phyloP scores from a whole-genome alignment of 2,888 invertebrate species.

The Drosophila anomalata region DNA sequence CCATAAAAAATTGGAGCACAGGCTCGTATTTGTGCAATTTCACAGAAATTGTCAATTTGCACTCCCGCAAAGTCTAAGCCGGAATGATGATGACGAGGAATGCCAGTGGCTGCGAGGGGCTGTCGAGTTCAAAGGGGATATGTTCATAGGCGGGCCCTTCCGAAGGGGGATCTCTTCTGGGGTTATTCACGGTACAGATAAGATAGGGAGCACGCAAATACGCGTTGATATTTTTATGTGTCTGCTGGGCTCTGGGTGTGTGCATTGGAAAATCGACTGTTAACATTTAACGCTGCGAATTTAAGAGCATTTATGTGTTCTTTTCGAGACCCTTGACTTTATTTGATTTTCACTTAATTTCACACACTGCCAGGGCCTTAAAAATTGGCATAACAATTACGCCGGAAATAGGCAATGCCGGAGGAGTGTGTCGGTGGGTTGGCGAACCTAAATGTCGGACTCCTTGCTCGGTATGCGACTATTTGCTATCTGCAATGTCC shows the following conservation, averaged over 20 bases:
- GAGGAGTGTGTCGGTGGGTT: conserved; percentile 7
- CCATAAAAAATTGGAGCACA: conserved; percentile 75
- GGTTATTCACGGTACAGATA: conserved; percentile 22
- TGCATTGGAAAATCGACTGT: conserved; percentile 72
- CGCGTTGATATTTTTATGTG: conserved; percentile 72
- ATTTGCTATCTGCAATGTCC: conserved; percentile 61
- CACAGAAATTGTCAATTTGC: conserved; percentile 77
- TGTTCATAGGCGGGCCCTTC: neutral
- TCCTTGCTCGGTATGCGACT: conserved; percentile 19
- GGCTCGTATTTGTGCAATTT: conserved; percentile 75
- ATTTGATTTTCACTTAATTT: conserved; percentile 77
- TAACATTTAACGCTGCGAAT: conserved; percentile 76
- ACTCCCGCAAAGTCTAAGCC: conserved; percentile 75
- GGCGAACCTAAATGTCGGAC: conserved; percentile 24
- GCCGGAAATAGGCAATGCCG: conserved; percentile 61
- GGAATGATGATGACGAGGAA: conserved; percentile 52
- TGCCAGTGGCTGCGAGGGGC: conserved; percentile 11
- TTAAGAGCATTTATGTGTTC: conserved; percentile 68
- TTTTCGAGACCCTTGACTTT: conserved; percentile 48
- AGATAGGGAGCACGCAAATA: conserved; percentile 63
- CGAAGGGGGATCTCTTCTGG: conserved; percentile 13
- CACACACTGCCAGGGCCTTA: conserved; percentile 53
- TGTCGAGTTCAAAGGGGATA: conserved; percentile 6
- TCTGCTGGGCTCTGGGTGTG: conserved; percentile 17
- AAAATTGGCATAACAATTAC: conserved; percentile 76